Conservation (phyloP, 2,113 vertebrate species). For the Strix uralensis region DNA sequence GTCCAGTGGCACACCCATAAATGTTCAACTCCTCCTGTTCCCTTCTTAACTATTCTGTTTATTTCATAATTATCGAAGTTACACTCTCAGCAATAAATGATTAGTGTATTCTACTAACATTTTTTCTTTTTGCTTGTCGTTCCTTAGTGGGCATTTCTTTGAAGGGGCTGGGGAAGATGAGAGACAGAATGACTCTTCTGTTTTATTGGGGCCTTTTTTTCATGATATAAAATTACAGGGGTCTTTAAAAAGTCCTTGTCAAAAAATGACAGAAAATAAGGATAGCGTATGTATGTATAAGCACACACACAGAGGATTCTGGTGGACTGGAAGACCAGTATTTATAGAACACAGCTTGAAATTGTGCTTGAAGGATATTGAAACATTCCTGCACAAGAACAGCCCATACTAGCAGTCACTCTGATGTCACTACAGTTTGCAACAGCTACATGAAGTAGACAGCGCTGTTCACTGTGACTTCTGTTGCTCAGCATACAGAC, state of each 20-base stretch:
- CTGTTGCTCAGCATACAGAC: background rate
- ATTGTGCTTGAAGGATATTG: background rate
- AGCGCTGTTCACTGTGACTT: background rate
- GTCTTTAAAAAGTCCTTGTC: background rate
- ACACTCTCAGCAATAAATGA: background rate
- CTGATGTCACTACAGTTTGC: background rate
- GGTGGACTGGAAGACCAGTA: background rate
- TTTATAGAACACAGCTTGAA: background rate
- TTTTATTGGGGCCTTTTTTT: background rate
- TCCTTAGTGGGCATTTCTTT: background rate
- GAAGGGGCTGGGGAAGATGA: background rate
- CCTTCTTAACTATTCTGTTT: background rate
- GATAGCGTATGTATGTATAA: rapidly evolving
- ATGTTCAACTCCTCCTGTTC: background rate
- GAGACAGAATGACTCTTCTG: background rate
- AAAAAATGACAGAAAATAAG: background rate
- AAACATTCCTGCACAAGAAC: background rate
- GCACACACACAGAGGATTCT: background rate
- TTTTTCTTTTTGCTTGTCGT: background rate
- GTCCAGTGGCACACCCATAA: background rate
- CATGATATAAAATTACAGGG: background rate
- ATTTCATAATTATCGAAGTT: background rate
- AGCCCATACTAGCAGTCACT: background rate
- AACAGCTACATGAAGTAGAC: background rate
- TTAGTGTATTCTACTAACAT: background rate